phyloP scores from a whole-genome alignment of 2,113 vertebrate species.

The Pterophyllum scalare region DNA sequence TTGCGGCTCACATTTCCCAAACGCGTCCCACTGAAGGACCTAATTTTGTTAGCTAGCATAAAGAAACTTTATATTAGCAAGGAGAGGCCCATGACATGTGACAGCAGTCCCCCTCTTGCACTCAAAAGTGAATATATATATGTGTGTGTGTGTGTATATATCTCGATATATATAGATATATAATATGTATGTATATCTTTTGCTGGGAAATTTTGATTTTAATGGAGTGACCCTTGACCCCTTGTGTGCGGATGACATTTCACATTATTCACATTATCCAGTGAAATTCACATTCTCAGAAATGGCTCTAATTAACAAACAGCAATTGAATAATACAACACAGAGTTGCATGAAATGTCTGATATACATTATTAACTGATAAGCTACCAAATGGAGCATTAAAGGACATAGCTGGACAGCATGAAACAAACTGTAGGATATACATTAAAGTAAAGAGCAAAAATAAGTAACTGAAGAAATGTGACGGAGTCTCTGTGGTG shows the following conservation, averaged over 20 bases:
- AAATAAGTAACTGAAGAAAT: background rate
- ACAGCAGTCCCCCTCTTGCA: background rate
- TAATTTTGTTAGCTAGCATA: background rate
- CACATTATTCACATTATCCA: background rate
- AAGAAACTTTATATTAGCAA: constrained; percentile 20
- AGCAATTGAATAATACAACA: background rate
- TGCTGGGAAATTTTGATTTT: background rate
- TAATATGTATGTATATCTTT: background rate
- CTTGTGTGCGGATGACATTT: background rate
- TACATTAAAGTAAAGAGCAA: too few species aligned
- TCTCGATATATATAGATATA: background rate
- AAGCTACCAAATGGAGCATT: background rate
- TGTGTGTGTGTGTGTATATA: too few species aligned
- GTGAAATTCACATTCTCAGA: background rate
- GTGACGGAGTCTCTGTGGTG: background rate
- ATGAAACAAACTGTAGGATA: background rate
- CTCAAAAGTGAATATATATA: too few species aligned
- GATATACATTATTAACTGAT: background rate
- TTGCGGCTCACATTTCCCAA: background rate
- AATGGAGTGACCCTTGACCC: background rate
- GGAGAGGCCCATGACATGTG: background rate
- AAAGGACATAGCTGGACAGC: background rate
- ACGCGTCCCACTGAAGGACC: constrained; percentile 31
- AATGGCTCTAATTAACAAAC: background rate
- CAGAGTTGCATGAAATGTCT: background rate